Conservation (phyloP, 2,113 vertebrate genomes). For the Scalopus aquaticus region DNA sequence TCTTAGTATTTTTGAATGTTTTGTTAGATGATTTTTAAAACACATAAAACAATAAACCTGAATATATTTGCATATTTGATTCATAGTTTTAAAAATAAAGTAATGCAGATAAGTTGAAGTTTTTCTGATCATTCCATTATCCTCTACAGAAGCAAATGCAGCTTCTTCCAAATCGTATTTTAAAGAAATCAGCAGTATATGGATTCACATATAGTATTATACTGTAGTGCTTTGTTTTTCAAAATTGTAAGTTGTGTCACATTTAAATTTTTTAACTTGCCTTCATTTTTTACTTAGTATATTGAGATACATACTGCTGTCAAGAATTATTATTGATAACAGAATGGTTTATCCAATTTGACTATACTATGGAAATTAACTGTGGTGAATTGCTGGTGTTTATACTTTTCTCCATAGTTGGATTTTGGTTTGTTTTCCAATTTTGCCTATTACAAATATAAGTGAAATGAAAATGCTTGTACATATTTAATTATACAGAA, state of each 20-base stretch:
- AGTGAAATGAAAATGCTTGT: background rate
- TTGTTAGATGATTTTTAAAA: background rate
- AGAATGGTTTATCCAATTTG: background rate
- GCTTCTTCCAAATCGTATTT: background rate
- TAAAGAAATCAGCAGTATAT: background rate
- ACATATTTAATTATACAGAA: background rate
- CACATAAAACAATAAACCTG: background rate
- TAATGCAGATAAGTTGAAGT: background rate
- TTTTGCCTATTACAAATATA: background rate
- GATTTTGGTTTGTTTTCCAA: background rate
- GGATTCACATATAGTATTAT: too few relatives aligned
- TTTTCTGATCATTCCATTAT: background rate
- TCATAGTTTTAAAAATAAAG: background rate
- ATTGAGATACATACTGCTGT: background rate
- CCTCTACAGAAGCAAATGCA: background rate
- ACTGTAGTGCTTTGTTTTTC: background rate
- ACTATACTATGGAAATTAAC: background rate
- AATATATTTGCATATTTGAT: background rate
- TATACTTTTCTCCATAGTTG: background rate
- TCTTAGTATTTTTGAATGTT: background rate
- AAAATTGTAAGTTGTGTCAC: background rate
- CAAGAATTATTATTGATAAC: background rate
- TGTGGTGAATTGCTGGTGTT: background rate
- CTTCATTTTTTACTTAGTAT: background rate
- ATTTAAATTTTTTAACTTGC: background rate